A percentile compares a stretch with the other conserved stretches of the same genome.
Evolutionary conservation across 2,113 vertebrate species (phyloP).

Genomic region (Leptocoma aspasia): DNA sequence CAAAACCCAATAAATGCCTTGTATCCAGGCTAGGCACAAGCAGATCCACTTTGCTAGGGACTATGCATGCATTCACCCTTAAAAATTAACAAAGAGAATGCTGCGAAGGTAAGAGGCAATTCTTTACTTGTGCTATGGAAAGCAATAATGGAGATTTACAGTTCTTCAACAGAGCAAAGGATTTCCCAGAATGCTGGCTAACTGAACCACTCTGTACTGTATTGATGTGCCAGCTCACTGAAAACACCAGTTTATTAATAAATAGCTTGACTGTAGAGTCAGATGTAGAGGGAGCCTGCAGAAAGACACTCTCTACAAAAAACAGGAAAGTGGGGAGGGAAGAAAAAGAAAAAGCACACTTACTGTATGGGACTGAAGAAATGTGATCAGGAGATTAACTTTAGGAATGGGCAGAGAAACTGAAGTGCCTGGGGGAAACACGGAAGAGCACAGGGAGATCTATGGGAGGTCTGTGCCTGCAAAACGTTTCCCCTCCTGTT

Average conservation of each 20-base stretch:
- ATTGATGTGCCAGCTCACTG: slow-evolving; percentile 66
- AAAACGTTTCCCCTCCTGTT: slow-evolving; percentile 59
- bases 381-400: slow-evolving; percentile 53
- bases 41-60: neutral
- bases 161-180: slow-evolving; percentile 74
- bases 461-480: slow-evolving; percentile 36
- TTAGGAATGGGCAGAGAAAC: slow-evolving; percentile 37
- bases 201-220: slow-evolving; percentile 61
- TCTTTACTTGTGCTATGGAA: slow-evolving; percentile 75
- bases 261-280: slow-evolving; percentile 47
- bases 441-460: slow-evolving; percentile 27
- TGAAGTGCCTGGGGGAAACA: slow-evolving; percentile 46
- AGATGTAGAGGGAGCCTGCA: neutral
- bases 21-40: neutral
- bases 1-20: neutral
- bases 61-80: slow-evolving; percentile 3
- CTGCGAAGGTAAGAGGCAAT: slow-evolving; percentile 8
- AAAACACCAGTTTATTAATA: slow-evolving; percentile 77
- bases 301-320: neutral
- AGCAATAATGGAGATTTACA: slow-evolving; percentile 82
- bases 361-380: slow-evolving; percentile 11
- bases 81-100: slow-evolving; percentile 53
- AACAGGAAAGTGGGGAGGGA: neutral
- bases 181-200: slow-evolving; percentile 82
- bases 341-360: neutral